These are phyloP conservation scores for Montipora sp. DNA, from an alignment of 64 coral and sea anemone genomes.

Conservation along the genomic window DNA sequence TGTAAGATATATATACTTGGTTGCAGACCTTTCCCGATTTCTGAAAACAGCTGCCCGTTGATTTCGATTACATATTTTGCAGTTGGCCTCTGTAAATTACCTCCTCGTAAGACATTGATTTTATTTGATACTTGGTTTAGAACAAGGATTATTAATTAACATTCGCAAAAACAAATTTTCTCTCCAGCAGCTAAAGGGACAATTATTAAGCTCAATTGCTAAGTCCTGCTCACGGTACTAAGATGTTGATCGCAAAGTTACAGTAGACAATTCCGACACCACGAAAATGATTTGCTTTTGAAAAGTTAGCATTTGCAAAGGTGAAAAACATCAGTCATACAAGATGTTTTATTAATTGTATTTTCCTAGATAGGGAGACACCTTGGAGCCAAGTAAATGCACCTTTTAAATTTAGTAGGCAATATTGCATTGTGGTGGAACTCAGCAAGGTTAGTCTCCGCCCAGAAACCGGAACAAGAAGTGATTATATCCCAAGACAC, in stretches of 20 bases:
- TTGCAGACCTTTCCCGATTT: too few species aligned
- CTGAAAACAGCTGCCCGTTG: too few species aligned
- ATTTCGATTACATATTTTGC: too few species aligned
- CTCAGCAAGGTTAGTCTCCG: background rate
- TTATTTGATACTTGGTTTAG: background rate
- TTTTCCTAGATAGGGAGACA: slow-evolving; percentile 14
- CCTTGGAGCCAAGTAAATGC: background rate
- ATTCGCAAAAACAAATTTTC: background rate
- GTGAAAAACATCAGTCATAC: slow-evolving; percentile 18
- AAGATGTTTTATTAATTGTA: slow-evolving; percentile 22
- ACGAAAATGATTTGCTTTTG: background rate
- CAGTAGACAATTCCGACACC: slow-evolving; percentile 4
- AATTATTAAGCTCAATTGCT: background rate
- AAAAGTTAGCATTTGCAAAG: background rate
- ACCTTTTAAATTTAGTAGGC: background rate
- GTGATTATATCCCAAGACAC: background rate
- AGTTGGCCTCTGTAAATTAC: too few species aligned
- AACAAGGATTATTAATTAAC: background rate
- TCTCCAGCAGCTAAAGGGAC: background rate
- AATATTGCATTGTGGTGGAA: background rate
- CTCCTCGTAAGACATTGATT: background rate
- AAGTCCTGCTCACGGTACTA: background rate
- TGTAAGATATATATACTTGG: too few species aligned
- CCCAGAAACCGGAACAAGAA: background rate
- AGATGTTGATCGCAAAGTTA: background rate